Base-by-base conservation (phyloP, 2,113 vertebrate genomes). In the Corythoichthys haematopterus region DNA sequence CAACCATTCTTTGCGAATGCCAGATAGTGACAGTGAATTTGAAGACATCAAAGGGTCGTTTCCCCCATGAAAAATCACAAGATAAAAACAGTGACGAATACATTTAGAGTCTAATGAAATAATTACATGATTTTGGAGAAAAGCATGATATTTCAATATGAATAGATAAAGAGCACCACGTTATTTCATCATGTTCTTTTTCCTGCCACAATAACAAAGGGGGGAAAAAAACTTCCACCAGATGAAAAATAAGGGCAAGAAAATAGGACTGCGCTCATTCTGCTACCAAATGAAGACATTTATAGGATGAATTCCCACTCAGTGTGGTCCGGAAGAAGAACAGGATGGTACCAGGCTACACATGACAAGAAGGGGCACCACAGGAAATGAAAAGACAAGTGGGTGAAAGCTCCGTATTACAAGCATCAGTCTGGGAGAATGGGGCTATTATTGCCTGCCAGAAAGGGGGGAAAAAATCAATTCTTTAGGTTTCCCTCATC, bases 81-180 rank as follows among this genome's bases (percentile, higher is more conserved):
- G 75, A 77, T 62, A 74, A 73, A 73, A 76, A 71, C 63, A 57
- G 63, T 46, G 43, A 59, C 47, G 37, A 74, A 50, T 62, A 75
- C 84, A 84, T 76, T 48, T 75, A 51, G 80, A 66, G 51, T 64
- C 61, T 69, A 83, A 83, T 83, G 64, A 66, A 74, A 79, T 72
- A 78, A 76, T 60, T 64, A 38, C 58, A 73, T 15, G 63, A 70
- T 71, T 70, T 68, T 69, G 61, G 7, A 35, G 72, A 53, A 69
- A 80, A 74, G 47, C 43, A 11, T 46, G 63, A 74, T 14, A 16
- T 57, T 61, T 61, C 53, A 57, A 67, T 46, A 40, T 64, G 52
- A 73, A 69, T 59, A 73, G 64, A 77, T 80, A 48, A 72, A 65
- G 67, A 53, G 62, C 52, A 28, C 16, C 20, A 67, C 40, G 6